Evolutionary conservation across 1,140 invertebrate genomes (phyloP).

Genomic region (Trachymyrmex cornetzi): DNA sequence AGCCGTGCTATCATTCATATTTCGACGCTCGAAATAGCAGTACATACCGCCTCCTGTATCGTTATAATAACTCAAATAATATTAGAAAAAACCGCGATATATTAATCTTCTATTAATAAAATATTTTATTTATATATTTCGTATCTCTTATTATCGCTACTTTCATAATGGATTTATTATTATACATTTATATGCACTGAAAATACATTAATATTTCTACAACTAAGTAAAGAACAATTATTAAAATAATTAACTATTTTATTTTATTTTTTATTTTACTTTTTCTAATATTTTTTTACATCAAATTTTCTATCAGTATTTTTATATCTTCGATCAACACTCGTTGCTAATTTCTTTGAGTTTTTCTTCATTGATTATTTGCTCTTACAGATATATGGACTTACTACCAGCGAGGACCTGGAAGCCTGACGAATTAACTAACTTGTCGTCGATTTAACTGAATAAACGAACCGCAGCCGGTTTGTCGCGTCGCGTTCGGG

Average conservation of each 20-base stretch:
- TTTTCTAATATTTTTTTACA: background rate
- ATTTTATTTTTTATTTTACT: too few relatives aligned
- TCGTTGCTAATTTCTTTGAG: background rate
- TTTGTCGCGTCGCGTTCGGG: background rate
- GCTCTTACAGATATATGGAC: background rate
- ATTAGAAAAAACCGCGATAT: too few relatives aligned
- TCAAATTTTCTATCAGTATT: background rate
- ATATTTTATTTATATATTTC: background rate
- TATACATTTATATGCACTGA: background rate
- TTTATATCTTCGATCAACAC: background rate
- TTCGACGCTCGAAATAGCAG: too few relatives aligned
- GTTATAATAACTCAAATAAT: too few relatives aligned
- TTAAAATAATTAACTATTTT: background rate
- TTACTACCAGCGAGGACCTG: background rate
- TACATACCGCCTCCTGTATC: too few relatives aligned
- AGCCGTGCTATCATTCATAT: too few relatives aligned
- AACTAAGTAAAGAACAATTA: background rate
- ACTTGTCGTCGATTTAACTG: background rate
- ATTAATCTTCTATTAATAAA: too few relatives aligned
- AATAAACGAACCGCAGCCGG: slow-evolving; percentile 5
- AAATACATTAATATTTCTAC: background rate
- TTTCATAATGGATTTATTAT: background rate
- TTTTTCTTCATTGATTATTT: background rate
- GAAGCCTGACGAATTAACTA: background rate
- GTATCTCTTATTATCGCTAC: background rate